Conservation (phyloP, 2,888 invertebrate genomes). For the Ceriagrion tenellum region DNA sequence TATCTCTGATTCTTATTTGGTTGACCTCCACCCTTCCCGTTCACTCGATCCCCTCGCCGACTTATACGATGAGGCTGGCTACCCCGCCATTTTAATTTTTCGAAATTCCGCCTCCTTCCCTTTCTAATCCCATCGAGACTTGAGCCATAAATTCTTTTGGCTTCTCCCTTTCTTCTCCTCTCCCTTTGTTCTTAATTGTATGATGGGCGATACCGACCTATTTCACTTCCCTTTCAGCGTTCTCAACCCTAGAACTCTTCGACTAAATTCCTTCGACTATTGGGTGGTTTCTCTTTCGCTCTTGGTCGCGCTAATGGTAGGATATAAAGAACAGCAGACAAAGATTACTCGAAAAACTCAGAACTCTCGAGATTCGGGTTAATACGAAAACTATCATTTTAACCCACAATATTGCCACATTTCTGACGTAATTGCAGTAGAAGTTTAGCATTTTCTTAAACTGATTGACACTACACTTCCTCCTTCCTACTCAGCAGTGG, state of each 20-base stretch:
- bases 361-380: too few species aligned
- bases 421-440: too few species aligned
- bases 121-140: not conserved
- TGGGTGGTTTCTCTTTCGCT: too few species aligned
- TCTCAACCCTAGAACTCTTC: not conserved
- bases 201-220: not conserved
- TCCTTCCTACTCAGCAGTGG: too few species aligned
- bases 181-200: conserved; percentile 18
- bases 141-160: conserved; percentile 45
- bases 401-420: too few species aligned
- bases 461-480: too few species aligned
- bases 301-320: too few species aligned
- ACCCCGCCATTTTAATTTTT: conserved; percentile 1
- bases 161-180: not conserved
- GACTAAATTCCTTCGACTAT: too few species aligned
- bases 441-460: too few species aligned
- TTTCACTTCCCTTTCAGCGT: not conserved
- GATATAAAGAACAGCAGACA: too few species aligned
- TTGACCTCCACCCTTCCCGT: not conserved
- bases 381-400: too few species aligned
- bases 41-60: not conserved
- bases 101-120: not conserved
- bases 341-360: too few species aligned
- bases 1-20: conserved; percentile 3
- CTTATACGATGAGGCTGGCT: not conserved